Base-by-base conservation (phyloP, 2,797 vertebrate genomes). In the Margarornis squamiger region DNA sequence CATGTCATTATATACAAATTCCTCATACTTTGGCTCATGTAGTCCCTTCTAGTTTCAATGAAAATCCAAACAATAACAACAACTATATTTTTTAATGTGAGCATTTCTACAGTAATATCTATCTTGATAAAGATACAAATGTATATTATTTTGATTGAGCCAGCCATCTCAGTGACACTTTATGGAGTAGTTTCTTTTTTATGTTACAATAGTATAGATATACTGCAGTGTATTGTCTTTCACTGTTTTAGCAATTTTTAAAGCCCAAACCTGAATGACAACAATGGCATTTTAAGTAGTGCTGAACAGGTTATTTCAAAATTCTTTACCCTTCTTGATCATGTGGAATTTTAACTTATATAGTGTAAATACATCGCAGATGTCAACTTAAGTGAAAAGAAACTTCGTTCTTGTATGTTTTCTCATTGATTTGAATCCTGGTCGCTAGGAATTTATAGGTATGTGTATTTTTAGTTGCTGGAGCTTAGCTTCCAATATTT, bases 401-500 rank as follows among this genome's bases (percentile, higher is more conserved):
- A 97, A 67, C 76, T 90, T 95, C 93, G 92, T 97, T 96, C 75
- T 71, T 97, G 32, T 96, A 67, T 96, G 80, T 97, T 95, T 95
- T 96, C 74, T 96, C 79, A 71, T 83, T 96, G 92, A 90, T 93
- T 96, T 97, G 70, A 96, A 79, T 91, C 57, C 83, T 92, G 81
- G 76, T 95, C 90, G 71, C 89, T 95, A 97, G 94, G 94, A 97
- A 97, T 95, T 97, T 97, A 80, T 77, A 96, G 92, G 87, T 88
- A 38, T 86, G 81, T 92, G 94, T 94, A 54, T 68, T 97, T 97
- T 97, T 97, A 96, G 95, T 95, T 98, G 94, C 94, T 97, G 94
- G 94, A 97, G 67, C 97, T 95, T 96, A 97, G 94, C 96, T 97
- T 97, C 96, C 95, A 89, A 73, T 97, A 97, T 96, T 96, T 97